phyloP scores from a whole-genome alignment of 2,888 invertebrate genomes.

The Leptinotarsa haldemani region DNA sequence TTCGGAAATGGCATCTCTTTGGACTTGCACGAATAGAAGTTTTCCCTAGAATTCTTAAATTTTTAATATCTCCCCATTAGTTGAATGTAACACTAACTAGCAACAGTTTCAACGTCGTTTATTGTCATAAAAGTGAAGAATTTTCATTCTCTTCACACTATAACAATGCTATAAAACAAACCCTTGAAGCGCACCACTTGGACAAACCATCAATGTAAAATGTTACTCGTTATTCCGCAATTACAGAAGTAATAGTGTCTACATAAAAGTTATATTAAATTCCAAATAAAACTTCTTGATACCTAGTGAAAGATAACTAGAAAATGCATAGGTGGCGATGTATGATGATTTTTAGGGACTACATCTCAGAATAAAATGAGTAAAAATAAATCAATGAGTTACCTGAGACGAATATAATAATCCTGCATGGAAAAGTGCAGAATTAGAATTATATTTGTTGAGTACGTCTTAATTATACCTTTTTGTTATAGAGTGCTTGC shows the following conservation, averaged over 20 bases:
- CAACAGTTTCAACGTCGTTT: constrained; percentile 27
- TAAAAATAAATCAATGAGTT: no score
- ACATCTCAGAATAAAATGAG: background rate
- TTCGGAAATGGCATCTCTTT: no score
- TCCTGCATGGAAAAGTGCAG: no score
- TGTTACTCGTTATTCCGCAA: constrained; percentile 53
- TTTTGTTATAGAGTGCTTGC: no score
- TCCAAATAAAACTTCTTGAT: constrained; percentile 50
- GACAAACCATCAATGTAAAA: constrained; percentile 46
- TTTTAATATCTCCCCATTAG: constrained; percentile 25
- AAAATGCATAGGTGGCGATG: constrained; percentile 25
- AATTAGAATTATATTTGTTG: no score
- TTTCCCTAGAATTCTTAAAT: background rate
- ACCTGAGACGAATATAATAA: no score
- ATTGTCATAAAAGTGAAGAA: constrained; percentile 27
- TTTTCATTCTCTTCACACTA: constrained; percentile 32
- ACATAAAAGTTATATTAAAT: constrained; percentile 57
- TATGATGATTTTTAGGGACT: background rate
- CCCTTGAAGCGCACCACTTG: constrained; percentile 43
- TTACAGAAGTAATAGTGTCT: constrained; percentile 52
- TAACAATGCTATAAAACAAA: constrained; percentile 38
- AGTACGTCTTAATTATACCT: no score
- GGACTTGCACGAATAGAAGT: background rate
- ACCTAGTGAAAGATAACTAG: constrained; percentile 27
- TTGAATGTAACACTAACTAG: constrained; percentile 24